Evolutionary conservation across 2,888 invertebrate genomes (phyloP), one percentile per base, ranked within the genome.

Genomic region (Machimus rusticus): DNA sequence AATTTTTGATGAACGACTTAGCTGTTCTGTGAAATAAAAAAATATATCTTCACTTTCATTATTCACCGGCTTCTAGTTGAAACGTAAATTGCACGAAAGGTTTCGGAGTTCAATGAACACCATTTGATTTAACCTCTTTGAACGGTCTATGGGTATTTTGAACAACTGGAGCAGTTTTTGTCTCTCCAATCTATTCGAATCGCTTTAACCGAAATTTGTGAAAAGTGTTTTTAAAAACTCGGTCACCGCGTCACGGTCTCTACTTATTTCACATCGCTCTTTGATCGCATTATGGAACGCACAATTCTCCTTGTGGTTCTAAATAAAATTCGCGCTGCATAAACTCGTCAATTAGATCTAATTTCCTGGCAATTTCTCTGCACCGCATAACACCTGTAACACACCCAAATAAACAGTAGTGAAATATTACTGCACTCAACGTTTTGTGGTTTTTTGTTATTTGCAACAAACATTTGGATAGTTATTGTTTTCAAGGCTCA

Each of bases 391-490:
- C 31, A 79, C 79, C 28, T 37, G 39, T 34, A 28, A 31, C 37
- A 82, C 82, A 57, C 57, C 57, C 34, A 57, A 57, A 57, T 57
- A 82, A 57, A 82, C 82, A 82, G 6, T 55, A 19, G 46, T 34
- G 37, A 31, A 34, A n/a, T 76, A 37, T 37, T 55, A 81, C 28
- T 34, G 14, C 8, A 74, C 9, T 74, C 6, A 6, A 6, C 19
- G 14, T 19, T 55, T 76, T 31, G 86, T n/a, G 74, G 46, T 46
- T 34, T 51, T n/a, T 74, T 28, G 2, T 28, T 74, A 46, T 46
- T 85, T 85, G 74, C 31, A 31, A 31, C 34, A 37, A 78, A 77
- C 31, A 78, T 28, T 66, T 57, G 23, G 23, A 23, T 1, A 55
- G 28, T 78, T 55, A 66, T 6, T 78, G n/a, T 51, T 31, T 39